A percentile compares a stretch with the other conserved stretches of the same genome.
Conservation (phyloP, 2,113 vertebrate species). For the Sinocyclocheilus anshuiensis region DNA sequence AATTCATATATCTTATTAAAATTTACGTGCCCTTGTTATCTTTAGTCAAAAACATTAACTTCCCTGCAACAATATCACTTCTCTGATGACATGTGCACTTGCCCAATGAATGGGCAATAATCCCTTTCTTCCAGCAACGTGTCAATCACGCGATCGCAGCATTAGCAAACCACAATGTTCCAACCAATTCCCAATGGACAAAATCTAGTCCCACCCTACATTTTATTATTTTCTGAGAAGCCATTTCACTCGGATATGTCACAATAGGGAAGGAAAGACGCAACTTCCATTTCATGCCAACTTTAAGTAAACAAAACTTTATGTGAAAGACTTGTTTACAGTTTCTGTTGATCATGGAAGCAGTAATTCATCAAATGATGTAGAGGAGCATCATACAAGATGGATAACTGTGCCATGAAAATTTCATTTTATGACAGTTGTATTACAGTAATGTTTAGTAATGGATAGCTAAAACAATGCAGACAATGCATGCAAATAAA, state of each 20-base stretch:
- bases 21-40: background rate
- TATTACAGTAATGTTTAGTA: background rate
- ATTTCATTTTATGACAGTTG: background rate
- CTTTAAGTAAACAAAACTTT: background rate
- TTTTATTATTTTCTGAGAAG: background rate
- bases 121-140: background rate
- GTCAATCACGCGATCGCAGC: background rate
- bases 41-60: background rate
- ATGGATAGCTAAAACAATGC: background rate
- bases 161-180: background rate
- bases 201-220: background rate
- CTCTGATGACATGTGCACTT: background rate
- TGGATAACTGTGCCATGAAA: background rate
- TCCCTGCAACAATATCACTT: background rate
- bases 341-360: background rate
- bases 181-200: background rate
- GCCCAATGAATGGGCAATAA: background rate
- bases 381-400: background rate
- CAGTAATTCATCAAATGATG: background rate
- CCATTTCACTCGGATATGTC: background rate
- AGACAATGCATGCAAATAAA: background rate
- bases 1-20: background rate
- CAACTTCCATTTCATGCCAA: background rate
- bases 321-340: background rate
- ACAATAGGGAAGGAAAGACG: background rate